Evolutionary conservation across 2,113 vertebrate species (phyloP), one percentile per base, ranked within the genome.

Genomic region (Callionymus lyra): DNA sequence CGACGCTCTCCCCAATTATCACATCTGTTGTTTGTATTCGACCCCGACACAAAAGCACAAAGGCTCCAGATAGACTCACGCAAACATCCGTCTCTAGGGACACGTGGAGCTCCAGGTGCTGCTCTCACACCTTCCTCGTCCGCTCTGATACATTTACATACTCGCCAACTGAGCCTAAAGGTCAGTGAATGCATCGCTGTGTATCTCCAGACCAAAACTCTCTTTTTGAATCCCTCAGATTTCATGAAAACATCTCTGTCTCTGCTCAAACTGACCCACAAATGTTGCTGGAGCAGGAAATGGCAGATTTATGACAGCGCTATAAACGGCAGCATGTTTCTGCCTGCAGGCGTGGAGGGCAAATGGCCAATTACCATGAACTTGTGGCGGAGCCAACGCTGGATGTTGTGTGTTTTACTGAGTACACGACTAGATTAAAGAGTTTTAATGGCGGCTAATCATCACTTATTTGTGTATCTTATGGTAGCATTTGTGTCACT

Each of bases 101-200:
- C 49, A 64, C 69, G 56, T n/a, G n/a, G n/a, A n/a, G n/a, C n/a
- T n/a, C n/a, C n/a, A n/a, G n/a, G n/a, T n/a, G 45, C 59, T 61
- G 62, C 47, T 56, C 50, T 45, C 59, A 70, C 70, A 82, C 72
- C 68, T 76, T 68, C 55, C 72, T 71, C 74, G 77, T 72, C 70
- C 67, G 56, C 52, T 80, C 70, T 71, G 70, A 70, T 78, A 71
- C 33, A 73, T 76, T 65, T 78, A 45, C 74, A 80, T 82, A 78
- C 78, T 80, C 72, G 74, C 80, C 70, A 68, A 32, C 51, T 59
- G 52, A 44, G 41, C 64, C 69, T 68, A 76, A 80, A 82, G 79
- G 76, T 80, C 74, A 78, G 78, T 76, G 76, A 72, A 69, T 53
- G 68, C 72, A 40, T 27, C 21, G 4, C 21, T 27, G 21, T 27